These are phyloP conservation scores for Lepisosteus osseus DNA, from an alignment of 2,113 vertebrate species.

Conservation along the genomic window DNA sequence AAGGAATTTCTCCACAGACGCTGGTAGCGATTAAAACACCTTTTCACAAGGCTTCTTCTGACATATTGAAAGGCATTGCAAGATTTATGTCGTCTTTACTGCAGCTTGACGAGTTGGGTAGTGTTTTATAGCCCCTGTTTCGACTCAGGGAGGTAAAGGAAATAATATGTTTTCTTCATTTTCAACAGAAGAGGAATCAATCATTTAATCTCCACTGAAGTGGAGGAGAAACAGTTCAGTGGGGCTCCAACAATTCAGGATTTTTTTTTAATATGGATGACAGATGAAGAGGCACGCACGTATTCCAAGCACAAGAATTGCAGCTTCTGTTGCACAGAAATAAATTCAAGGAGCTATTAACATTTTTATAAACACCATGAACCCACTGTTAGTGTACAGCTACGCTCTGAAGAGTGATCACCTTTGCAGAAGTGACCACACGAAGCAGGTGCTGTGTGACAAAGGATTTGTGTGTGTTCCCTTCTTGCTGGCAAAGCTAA, in stretches of 20 bases:
- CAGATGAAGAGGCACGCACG: slow-evolving; percentile 37
- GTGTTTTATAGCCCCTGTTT: slow-evolving; percentile 29
- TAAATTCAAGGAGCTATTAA: too few species aligned
- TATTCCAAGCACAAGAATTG: too few species aligned
- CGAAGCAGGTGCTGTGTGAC: too few species aligned
- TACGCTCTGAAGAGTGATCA: too few species aligned
- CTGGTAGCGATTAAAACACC: slow-evolving; percentile 9
- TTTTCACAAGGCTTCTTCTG: slow-evolving; percentile 9
- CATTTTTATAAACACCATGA: too few species aligned
- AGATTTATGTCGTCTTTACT: slow-evolving; percentile 26
- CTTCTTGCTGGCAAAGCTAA: too few species aligned
- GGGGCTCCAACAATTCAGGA: slow-evolving; percentile 18
- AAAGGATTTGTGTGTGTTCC: too few species aligned
- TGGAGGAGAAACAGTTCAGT: slow-evolving; percentile 22
- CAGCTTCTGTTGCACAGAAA: too few species aligned
- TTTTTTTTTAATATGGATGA: slow-evolving; percentile 38
- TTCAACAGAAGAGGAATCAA: slow-evolving; percentile 37
- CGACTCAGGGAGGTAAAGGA: slow-evolving; percentile 36
- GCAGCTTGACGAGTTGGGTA: slow-evolving; percentile 23
- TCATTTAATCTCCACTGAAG: slow-evolving; percentile 45
- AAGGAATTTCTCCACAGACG: slow-evolving; percentile 16
- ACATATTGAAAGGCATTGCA: slow-evolving; percentile 10
- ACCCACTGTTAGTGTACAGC: too few species aligned
- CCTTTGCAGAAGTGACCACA: too few species aligned
- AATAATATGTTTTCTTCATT: slow-evolving; percentile 40